These are phyloP conservation scores for Ennomos quercinarius DNA, from an alignment of 2,888 invertebrate species.

Conservation along the genomic window DNA sequence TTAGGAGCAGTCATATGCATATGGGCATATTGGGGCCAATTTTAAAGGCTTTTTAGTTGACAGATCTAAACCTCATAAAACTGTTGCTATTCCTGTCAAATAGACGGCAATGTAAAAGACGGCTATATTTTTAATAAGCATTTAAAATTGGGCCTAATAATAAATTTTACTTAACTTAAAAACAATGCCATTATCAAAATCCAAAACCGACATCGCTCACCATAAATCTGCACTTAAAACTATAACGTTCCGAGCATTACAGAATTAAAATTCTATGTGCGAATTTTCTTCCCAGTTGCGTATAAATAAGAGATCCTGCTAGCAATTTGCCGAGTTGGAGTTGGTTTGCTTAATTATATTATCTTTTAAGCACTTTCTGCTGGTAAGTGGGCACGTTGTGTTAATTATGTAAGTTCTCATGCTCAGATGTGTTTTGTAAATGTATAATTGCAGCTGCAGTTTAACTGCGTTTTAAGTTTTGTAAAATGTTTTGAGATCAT, in stretches of 20 bases:
- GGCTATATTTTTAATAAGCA: too few relatives aligned
- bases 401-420: constrained; percentile 56
- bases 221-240: constrained; percentile 44
- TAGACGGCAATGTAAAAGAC: too few relatives aligned
- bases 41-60: too few relatives aligned
- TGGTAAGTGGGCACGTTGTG: constrained; percentile 58
- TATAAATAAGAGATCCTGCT: constrained; percentile 67
- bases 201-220: constrained; percentile 13
- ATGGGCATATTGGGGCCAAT: too few relatives aligned
- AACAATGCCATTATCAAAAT: constrained; percentile 7
- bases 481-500: neutral
- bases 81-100: too few relatives aligned
- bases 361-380: constrained; percentile 52
- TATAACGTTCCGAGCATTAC: constrained; percentile 58
- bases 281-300: constrained; percentile 57
- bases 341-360: constrained; percentile 73
- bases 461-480: constrained; percentile 7
- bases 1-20: too few relatives aligned
- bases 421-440: constrained; percentile 36
- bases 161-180: too few relatives aligned
- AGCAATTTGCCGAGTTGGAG: constrained; percentile 65
- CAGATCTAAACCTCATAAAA: too few relatives aligned
- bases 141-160: too few relatives aligned
- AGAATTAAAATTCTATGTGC: constrained; percentile 74
- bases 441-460: constrained; percentile 15